Evolutionary conservation across 2,797 vertebrate species (phyloP).

Genomic region (Sebastiscus albofasciatus): DNA sequence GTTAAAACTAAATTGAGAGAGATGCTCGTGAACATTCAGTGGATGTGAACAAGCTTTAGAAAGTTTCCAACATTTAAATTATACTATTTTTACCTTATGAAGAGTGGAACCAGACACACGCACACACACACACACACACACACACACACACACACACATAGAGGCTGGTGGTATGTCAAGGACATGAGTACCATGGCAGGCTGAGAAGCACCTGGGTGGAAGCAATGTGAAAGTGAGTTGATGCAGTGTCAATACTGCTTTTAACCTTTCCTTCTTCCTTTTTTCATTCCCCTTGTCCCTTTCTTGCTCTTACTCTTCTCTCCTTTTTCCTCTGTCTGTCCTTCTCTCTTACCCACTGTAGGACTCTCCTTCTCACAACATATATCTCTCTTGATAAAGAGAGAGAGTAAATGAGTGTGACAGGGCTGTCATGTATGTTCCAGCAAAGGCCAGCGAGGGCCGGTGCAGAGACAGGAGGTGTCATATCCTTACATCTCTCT

Average conservation of each 20-base stretch:
- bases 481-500: slow-evolving; percentile 91
- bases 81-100: not conserved
- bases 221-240: slow-evolving; percentile 90
- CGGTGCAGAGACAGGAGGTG: slow-evolving; percentile 88
- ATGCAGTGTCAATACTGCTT: slow-evolving; percentile 87
- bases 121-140: not conserved
- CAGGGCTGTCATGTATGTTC: slow-evolving; percentile 88
- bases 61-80: not conserved
- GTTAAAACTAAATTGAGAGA: not conserved
- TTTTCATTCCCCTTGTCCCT: not conserved
- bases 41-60: not conserved
- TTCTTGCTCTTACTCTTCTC: not conserved
- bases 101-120: not conserved
- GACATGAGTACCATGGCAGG: slow-evolving; percentile 85
- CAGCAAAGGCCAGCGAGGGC: slow-evolving; percentile 59
- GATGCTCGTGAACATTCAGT: not conserved
- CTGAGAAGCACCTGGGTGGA: slow-evolving; percentile 87
- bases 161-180: slow-evolving; percentile 85
- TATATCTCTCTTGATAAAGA: slow-evolving; percentile 38
- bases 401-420: slow-evolving; percentile 84
- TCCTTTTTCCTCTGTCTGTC: slow-evolving; percentile 67
- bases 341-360: slow-evolving; percentile 13
- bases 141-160: slow-evolving; percentile 24
- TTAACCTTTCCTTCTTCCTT: slow-evolving; percentile 9
- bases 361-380: slow-evolving; percentile 30